Base-by-base conservation (phyloP, 2,888 invertebrate genomes). In the Artemia sp. region DNA sequence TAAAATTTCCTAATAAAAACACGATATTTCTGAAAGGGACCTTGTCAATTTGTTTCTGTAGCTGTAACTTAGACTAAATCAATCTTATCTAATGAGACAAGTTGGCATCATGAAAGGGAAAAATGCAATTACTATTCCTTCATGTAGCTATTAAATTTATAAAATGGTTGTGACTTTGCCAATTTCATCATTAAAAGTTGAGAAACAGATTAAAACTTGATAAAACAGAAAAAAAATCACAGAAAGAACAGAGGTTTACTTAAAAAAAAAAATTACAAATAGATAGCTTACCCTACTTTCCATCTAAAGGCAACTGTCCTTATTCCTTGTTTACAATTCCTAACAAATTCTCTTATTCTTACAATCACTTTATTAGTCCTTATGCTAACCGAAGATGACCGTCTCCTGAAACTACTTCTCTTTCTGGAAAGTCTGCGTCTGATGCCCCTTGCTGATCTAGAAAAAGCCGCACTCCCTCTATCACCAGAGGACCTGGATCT, bases 391-490 rank as follows among this genome's bases (percentile, higher is more conserved):
- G 14, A 19, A 9, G 64, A 58, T 8, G 14, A n/a, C 38, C 4
- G 38, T 24, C 64, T 58, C 24, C 64, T 58, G 14, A 58, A 58
- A 10, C 64, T 58, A 24, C 64, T 58, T 9, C 24, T 10, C 10
- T 58, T 58, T 58, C 64, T 58, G n/a, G 64, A 58, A 58, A 58
- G 64, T 58, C 64, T 58, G 14, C 64, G n/a, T 3, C 64, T 58
- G 10, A 12, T 58, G n/a, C 64, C 64, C 24, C 64, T n/a, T 58
- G 24, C 24, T 10, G 64, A 58, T 58, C 11, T 58, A n/a, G 64
- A n/a, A 24, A 58, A 58, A 8, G n/a, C 14, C 10, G 14, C 64
- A 58, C 64, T 58, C 8, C 24, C 14, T 58, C 11, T n/a, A 19
- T 58, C 64, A 58, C 14, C 24, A 1, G 64, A 58, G n/a, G 64